Evolutionary conservation across 2,888 invertebrate species (phyloP), one percentile per base, ranked within the genome.

Genomic region (Vanessa cardui): DNA sequence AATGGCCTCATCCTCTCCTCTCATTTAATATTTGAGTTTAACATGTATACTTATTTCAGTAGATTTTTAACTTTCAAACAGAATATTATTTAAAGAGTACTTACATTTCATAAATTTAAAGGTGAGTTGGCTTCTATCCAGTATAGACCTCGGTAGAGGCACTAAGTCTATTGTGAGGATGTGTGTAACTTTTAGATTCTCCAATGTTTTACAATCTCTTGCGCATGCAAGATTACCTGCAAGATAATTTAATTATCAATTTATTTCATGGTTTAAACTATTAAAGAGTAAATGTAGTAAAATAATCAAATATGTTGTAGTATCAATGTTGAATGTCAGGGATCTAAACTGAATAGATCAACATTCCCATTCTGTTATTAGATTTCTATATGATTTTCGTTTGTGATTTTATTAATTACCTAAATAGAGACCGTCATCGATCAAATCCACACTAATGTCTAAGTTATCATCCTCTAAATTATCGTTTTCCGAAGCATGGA

Each of bases 151-250:
- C 0, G 98, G 97, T 74, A 98, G 86, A 0, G 98, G 97, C 78
- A 97, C 96, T 16, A 97, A 95, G 81, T 98, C 98, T 68, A 98
- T 94, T 0, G 98, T 97, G 58, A 98, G 89, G 75, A 98, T 96
- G 81, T 97, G 95, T 1, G 94, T 95, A 68, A 98, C 95, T 74
- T 95, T 94, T 33, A 94, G 91, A 59, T 94, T 93, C 68, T 94
- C 94, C 66, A 97, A 79, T 44, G 95, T 95, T 65, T 94, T 94
- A 71, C 95, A 87, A 81, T 97, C 96, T 46, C 95, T 95, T 2
- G 97, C 98, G 72, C 97, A 96, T 46, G 96, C 95, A 70, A 97
- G 85, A 82, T 97, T 97, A 21, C 98, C 97, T 96, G 78, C 5
- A 31, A 54, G n/a, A 50, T 54, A 4, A 86, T 82, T 16, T 59